Conservation (phyloP, 2,888 invertebrate genomes). For the Hirtodrosophila histrioides region DNA sequence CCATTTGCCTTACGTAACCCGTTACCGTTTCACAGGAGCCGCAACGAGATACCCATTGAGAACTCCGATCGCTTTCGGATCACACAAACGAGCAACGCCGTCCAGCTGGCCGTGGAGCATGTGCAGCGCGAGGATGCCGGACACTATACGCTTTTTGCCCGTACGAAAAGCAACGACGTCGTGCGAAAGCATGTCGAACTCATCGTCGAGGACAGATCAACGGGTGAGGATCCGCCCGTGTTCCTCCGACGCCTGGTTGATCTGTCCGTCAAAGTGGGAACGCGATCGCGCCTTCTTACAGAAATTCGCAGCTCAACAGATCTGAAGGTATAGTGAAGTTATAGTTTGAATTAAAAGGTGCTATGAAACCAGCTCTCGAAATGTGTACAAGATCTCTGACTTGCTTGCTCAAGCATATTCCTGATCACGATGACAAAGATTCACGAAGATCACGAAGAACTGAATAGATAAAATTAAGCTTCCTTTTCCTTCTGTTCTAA, state of each 20-base stretch:
- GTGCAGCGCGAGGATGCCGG: constrained; percentile 90
- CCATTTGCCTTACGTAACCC: background rate
- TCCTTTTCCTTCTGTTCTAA: too few species aligned
- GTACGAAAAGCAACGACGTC: constrained; percentile 86
- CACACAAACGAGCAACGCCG: constrained; percentile 86
- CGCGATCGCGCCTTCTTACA: constrained; percentile 92
- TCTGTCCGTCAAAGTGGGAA: constrained; percentile 95
- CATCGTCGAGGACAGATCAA: constrained; percentile 86
- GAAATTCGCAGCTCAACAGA: constrained; percentile 92
- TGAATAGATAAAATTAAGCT: too few species aligned
- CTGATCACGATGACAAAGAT: too few species aligned
- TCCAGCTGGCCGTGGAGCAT: constrained; percentile 91
- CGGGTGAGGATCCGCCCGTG: constrained; percentile 90
- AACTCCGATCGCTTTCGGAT: constrained; percentile 88
- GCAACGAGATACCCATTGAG: constrained; percentile 87
- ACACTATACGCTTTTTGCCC: constrained; percentile 89
- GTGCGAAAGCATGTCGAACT: constrained; percentile 86
- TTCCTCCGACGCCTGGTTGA: constrained; percentile 94
- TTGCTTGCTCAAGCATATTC: too few species aligned
- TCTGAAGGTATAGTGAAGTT: constrained; percentile 87
- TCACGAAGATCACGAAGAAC: too few species aligned
- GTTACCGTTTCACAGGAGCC: constrained; percentile 82
- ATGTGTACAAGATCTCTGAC: too few species aligned
- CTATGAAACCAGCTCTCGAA: too few species aligned
- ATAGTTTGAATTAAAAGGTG: background rate